Conservation (phyloP, 2,888 invertebrate species). For the Pollenia labialis region DNA sequence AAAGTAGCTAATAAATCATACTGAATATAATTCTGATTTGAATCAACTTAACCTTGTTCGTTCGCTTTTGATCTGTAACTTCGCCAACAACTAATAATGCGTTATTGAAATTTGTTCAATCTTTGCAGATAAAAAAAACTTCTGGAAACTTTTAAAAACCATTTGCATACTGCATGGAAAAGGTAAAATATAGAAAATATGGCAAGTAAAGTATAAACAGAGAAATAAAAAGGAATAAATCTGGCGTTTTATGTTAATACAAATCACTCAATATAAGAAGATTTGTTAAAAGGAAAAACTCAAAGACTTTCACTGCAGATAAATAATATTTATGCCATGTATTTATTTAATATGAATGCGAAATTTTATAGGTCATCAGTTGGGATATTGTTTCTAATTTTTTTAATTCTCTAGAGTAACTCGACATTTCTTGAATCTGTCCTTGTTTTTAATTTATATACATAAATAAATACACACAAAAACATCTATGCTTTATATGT, state of each 20-base stretch:
- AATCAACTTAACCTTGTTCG: slow-evolving; percentile 25
- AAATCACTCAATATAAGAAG: slow-evolving; percentile 9
- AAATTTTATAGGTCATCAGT: slow-evolving; percentile 9
- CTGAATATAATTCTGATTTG: background rate
- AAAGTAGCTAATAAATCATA: background rate
- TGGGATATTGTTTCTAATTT: background rate
- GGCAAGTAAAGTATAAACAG: background rate
- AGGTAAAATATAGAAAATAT: background rate
- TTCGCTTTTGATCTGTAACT: background rate
- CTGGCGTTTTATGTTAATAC: background rate
- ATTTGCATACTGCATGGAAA: background rate
- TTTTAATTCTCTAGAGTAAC: background rate
- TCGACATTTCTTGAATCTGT: background rate
- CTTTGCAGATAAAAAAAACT: slow-evolving; percentile 52
- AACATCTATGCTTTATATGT: too few relatives aligned
- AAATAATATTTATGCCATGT: background rate
- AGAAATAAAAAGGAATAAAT: background rate
- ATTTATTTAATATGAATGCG: background rate
- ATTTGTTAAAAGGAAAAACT: background rate
- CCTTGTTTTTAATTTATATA: slow-evolving; percentile 18
- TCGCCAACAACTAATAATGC: slow-evolving; percentile 14
- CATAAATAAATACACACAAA: too few relatives aligned
- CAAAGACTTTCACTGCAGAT: background rate
- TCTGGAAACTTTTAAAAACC: slow-evolving; percentile 9
- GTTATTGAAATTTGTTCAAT: slow-evolving; percentile 29